Conservation (phyloP, 2,113 vertebrate species). For the Lutjanus erythropterus region DNA sequence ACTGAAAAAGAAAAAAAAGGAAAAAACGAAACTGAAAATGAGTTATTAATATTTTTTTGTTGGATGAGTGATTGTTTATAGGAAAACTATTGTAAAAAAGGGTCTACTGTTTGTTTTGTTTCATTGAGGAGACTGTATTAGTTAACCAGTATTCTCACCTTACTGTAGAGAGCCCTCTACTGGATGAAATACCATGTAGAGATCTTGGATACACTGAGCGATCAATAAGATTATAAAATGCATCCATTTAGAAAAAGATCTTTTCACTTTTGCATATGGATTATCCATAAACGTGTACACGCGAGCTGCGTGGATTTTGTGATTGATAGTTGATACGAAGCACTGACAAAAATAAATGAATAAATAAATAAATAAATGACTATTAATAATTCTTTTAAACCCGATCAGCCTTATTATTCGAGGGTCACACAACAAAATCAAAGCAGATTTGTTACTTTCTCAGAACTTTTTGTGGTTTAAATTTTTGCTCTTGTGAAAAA, state of each 20-base stretch:
- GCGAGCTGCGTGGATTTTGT: no score
- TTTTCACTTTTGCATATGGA: background rate
- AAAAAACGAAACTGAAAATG: no score
- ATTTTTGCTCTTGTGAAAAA: background rate
- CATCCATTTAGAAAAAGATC: background rate
- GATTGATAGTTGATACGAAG: no score
- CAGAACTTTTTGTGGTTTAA: background rate
- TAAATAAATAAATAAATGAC: background rate
- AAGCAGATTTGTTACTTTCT: background rate
- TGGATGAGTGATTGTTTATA: background rate
- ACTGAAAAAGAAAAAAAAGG: no score
- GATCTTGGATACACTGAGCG: background rate
- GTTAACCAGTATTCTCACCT: background rate
- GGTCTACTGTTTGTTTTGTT: background rate
- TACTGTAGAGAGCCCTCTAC: slow-evolving; percentile 77
- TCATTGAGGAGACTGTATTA: background rate
- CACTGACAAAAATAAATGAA: background rate
- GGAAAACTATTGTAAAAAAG: no score
- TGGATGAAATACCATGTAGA: slow-evolving; percentile 57
- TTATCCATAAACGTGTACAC: background rate
- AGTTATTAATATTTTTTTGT: no score
- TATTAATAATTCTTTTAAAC: background rate
- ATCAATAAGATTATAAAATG: slow-evolving; percentile 16
- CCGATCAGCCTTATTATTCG: no score
- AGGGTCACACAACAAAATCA: no score